Evolutionary conservation across 2,797 vertebrate genomes (phyloP).

Genomic region (Phataginus tricuspis): DNA sequence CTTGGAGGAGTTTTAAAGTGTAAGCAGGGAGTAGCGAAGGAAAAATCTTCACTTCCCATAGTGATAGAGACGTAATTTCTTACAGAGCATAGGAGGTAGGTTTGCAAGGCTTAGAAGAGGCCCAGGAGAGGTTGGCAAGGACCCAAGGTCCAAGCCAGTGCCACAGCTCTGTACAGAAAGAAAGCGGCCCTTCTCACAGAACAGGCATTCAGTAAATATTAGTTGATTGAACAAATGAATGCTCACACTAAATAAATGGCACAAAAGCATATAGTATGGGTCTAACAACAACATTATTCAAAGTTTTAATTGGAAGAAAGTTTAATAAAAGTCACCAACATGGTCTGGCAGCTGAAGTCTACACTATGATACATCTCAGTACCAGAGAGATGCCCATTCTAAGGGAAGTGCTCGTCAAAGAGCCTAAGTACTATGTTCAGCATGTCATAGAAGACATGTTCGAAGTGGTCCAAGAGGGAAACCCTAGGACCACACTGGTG

Average conservation of each 20-base stretch:
- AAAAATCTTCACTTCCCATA: conserved; percentile 31
- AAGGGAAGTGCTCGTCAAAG: neutral
- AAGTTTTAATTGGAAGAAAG: neutral
- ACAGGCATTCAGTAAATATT: neutral
- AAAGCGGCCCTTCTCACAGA: neutral
- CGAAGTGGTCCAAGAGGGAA: neutral
- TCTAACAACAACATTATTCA: neutral
- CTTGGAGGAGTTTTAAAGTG: conserved; percentile 34
- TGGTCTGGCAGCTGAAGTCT: neutral
- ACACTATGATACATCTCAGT: neutral
- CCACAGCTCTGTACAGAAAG: neutral
- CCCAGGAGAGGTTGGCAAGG: neutral
- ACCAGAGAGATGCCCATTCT: neutral
- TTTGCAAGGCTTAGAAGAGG: neutral
- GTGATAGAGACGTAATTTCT: conserved; percentile 12
- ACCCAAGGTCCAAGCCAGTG: neutral
- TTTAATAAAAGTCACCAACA: neutral
- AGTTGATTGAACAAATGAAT: neutral
- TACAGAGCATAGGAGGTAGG: neutral
- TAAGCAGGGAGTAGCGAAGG: conserved; percentile 18
- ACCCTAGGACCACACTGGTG: neutral
- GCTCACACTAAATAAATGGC: neutral
- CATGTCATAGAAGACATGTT: neutral
- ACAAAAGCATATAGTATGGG: neutral
- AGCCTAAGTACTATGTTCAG: neutral